These are phyloP conservation scores for Hippocampus barbouri DNA, from an alignment of 2,113 vertebrate genomes.

Conservation along the genomic window DNA sequence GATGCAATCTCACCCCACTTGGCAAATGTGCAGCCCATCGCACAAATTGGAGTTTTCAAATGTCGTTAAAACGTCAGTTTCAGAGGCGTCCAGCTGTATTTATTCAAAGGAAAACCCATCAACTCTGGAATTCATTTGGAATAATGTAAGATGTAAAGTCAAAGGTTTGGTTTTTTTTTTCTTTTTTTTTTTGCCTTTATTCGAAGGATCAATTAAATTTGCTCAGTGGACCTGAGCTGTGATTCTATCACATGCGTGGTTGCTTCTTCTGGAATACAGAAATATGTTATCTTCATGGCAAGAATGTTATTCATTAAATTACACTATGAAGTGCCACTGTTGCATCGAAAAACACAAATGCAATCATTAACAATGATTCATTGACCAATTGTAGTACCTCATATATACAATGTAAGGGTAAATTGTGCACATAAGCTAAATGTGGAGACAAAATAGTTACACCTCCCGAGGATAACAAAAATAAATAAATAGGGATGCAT, in stretches of 20 bases:
- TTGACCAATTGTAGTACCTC: not conserved
- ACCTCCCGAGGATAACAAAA: too few relatives aligned
- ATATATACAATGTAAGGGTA: too few relatives aligned
- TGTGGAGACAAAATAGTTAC: too few relatives aligned
- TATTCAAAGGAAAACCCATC: not conserved
- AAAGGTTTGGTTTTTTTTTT: not conserved
- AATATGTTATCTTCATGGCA: not conserved
- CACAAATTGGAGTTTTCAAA: not conserved
- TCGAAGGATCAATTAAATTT: not conserved
- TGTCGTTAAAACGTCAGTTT: not conserved
- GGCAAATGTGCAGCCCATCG: not conserved
- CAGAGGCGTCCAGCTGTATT: not conserved
- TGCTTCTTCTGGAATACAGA: not conserved
- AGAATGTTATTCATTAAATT: not conserved
- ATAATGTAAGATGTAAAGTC: not conserved
- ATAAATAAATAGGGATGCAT: too few relatives aligned
- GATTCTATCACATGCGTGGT: not conserved
- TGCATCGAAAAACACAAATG: not conserved
- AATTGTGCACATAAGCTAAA: too few relatives aligned
- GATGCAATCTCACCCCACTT: not conserved
- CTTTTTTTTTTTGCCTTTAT: not conserved
- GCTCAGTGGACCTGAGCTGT: not conserved
- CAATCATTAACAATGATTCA: not conserved
- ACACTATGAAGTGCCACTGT: not conserved
- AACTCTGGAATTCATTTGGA: not conserved